These are phyloP conservation scores for Zaprionus taronus DNA, from an alignment of 1,140 invertebrate genomes.

Conservation along the genomic window DNA sequence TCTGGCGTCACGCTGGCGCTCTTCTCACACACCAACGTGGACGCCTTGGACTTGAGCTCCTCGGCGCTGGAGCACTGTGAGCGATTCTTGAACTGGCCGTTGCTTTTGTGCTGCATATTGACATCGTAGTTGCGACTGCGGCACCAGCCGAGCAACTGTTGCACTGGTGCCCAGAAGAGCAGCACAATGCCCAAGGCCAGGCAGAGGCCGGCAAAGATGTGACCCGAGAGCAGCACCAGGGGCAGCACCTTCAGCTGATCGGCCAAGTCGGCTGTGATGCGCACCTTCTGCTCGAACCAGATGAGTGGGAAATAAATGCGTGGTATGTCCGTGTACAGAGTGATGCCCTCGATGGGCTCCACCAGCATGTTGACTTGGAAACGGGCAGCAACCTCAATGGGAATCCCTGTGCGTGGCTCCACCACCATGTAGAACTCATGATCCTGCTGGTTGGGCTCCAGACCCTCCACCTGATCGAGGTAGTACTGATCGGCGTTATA, in stretches of 20 bases:
- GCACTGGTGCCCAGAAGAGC: slow-evolving; percentile 67
- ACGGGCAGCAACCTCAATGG: slow-evolving; percentile 89
- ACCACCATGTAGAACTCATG: slow-evolving; percentile 90
- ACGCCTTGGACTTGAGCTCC: slow-evolving; percentile 67
- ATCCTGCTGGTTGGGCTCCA: slow-evolving; percentile 88
- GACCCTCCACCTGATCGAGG: slow-evolving; percentile 87
- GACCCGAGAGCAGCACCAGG: slow-evolving; percentile 59
- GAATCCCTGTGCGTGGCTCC: slow-evolving; percentile 91
- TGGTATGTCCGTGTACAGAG: slow-evolving; percentile 88
- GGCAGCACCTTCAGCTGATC: slow-evolving; percentile 78
- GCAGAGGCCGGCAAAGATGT: slow-evolving; percentile 72
- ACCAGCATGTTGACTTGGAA: slow-evolving; percentile 92
- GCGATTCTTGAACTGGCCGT: slow-evolving; percentile 63
- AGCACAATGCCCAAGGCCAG: slow-evolving; percentile 73
- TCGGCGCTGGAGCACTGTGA: slow-evolving; percentile 68
- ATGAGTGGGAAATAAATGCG: slow-evolving; percentile 90
- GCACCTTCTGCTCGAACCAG: slow-evolving; percentile 90
- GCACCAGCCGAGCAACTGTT: slow-evolving; percentile 51
- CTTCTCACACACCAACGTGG: slow-evolving; percentile 54
- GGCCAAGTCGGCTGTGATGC: slow-evolving; percentile 86
- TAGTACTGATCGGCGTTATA: slow-evolving; percentile 90
- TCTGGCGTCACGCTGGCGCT: slow-evolving; percentile 46
- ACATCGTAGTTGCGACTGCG: slow-evolving; percentile 54
- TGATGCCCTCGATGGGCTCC: slow-evolving; percentile 87
- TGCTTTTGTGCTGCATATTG: slow-evolving; percentile 57